A percentile compares a stretch with the other conserved stretches of the same genome.
phyloP scores from a whole-genome alignment of 2,888 invertebrate species.

The Xestia ashworthii region DNA sequence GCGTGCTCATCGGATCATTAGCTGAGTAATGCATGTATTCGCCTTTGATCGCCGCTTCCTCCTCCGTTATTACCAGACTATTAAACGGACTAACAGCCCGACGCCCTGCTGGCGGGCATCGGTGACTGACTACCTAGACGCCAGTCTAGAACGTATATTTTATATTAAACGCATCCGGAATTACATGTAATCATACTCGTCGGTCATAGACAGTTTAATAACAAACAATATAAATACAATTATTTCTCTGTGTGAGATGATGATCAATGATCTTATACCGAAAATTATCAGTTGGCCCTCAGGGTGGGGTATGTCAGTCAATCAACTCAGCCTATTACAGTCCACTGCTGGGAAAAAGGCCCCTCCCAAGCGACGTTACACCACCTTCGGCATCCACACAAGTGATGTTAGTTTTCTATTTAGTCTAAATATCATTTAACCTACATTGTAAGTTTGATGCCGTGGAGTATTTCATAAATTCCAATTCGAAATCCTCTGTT shows the following conservation, averaged over 20 bases:
- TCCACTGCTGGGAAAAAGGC: neutral
- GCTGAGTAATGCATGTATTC: constrained; percentile 32
- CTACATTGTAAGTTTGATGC: neutral
- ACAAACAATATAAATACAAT: neutral
- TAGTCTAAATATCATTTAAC: neutral
- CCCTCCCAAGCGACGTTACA: neutral
- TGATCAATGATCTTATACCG: neutral
- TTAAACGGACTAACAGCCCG: constrained; percentile 17
- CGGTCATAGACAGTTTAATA: neutral
- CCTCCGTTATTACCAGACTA: constrained; percentile 18
- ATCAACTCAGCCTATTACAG: neutral
- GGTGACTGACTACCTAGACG: constrained; percentile 20
- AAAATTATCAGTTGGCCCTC: neutral
- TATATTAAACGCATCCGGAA: neutral
- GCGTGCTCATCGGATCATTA: constrained; percentile 25
- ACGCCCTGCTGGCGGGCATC: neutral
- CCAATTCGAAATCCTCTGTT: neutral
- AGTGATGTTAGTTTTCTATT: neutral
- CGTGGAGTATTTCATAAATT: neutral
- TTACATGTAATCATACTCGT: neutral
- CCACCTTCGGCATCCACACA: neutral
- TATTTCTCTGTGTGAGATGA: neutral
- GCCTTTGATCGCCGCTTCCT: constrained; percentile 23
- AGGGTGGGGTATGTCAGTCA: neutral
- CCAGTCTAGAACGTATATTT: neutral